Evolutionary conservation across 2,888 invertebrate genomes (phyloP).

Genomic region (Acanthococcus lagerstroemiae): DNA sequence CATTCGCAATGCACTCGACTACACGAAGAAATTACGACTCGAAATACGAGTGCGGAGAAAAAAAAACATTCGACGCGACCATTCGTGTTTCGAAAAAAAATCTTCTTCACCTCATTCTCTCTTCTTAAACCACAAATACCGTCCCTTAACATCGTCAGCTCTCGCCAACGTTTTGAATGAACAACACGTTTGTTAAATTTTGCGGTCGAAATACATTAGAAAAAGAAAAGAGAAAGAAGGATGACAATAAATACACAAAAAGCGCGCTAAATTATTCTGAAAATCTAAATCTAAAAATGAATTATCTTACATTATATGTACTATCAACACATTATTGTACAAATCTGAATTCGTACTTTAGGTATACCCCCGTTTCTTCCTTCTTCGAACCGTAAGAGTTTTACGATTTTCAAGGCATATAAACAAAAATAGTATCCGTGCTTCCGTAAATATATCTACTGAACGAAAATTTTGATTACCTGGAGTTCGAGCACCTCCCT

Average conservation of each 20-base stretch:
- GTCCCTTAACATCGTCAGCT: too few species aligned
- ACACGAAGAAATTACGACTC: too few species aligned
- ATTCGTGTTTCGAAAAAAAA: too few species aligned
- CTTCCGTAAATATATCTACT: too few species aligned
- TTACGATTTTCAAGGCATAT: neutral
- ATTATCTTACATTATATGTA: neutral
- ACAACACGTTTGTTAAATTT: neutral
- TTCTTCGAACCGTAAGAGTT: too few species aligned
- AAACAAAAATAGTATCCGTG: neutral
- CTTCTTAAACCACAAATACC: too few species aligned
- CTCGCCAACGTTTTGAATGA: neutral
- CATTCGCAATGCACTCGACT: too few species aligned
- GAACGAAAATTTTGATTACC: slow-evolving; percentile 2
- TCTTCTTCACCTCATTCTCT: too few species aligned
- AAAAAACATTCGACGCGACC: too few species aligned
- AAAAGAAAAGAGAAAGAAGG: neutral
- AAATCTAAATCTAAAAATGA: neutral
- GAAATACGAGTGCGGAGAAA: too few species aligned
- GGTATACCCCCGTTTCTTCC: neutral
- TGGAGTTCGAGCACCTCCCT: too few species aligned
- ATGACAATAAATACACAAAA: neutral
- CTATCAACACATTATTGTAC: neutral
- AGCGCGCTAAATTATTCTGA: neutral
- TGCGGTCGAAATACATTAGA: neutral
- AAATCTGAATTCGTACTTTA: neutral